Evolutionary conservation across 2,113 vertebrate species (phyloP).

Genomic region (Scomber japonicus): DNA sequence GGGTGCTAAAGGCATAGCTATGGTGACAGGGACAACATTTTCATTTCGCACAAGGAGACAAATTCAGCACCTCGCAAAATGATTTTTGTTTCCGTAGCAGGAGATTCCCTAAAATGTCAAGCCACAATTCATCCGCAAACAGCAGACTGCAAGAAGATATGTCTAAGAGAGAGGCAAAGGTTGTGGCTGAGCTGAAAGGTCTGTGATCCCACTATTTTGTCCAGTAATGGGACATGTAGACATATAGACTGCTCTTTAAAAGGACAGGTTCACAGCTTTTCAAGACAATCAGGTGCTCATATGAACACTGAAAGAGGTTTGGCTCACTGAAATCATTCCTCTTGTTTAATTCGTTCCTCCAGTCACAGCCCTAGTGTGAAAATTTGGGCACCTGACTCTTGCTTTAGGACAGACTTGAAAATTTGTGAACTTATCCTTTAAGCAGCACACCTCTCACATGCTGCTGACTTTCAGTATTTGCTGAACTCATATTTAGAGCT

Average conservation of each 20-base stretch:
- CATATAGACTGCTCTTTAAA: too few relatives aligned
- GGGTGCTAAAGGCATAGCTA: constrained; percentile 48
- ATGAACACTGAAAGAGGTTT: too few relatives aligned
- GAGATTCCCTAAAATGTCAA: constrained; percentile 39
- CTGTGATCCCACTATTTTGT: background rate
- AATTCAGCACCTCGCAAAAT: constrained; percentile 32
- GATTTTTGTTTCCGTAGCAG: constrained; percentile 31
- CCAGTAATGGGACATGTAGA: background rate
- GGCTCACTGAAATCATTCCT: too few relatives aligned
- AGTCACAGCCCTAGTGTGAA: too few relatives aligned
- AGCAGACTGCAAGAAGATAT: background rate
- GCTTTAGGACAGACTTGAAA: too few relatives aligned
- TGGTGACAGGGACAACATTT: constrained; percentile 62
- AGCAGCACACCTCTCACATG: background rate
- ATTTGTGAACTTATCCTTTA: too few relatives aligned
- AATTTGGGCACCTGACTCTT: too few relatives aligned
- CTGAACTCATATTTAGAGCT: background rate
- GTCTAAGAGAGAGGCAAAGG: constrained; percentile 21
- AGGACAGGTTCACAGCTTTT: too few relatives aligned
- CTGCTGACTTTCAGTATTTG: background rate
- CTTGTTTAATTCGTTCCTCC: too few relatives aligned
- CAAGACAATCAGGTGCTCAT: too few relatives aligned
- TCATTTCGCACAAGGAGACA: constrained; percentile 45
- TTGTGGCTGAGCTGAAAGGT: background rate
- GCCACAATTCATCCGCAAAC: constrained; percentile 4